Percentiles rank a stretch among this genome's conserved stretches.
phyloP scores from a whole-genome alignment of 1,140 invertebrate genomes.

The Trichonephila clavipes region DNA sequence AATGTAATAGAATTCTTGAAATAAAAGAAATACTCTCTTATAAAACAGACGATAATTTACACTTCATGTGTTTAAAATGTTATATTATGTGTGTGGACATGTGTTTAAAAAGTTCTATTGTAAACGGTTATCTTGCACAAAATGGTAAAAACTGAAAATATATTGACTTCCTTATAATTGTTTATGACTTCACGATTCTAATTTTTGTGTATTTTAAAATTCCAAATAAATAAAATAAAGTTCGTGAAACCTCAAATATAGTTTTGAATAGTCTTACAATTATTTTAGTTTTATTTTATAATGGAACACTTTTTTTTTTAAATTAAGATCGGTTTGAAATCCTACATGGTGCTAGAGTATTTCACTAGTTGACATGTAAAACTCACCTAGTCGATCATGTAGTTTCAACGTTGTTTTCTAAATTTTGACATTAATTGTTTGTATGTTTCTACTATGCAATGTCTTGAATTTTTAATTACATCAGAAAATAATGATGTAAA shows the following conservation, averaged over 20 bases:
- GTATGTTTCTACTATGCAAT: background rate
- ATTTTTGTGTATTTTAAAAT: background rate
- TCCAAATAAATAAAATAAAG: background rate
- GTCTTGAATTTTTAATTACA: background rate
- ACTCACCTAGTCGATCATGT: background rate
- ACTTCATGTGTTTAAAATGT: too few species aligned
- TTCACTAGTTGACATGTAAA: background rate
- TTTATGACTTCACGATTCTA: background rate
- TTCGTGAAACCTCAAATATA: background rate
- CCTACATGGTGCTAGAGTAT: conserved; percentile 3
- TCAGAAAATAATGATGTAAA: background rate
- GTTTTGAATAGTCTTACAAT: background rate
- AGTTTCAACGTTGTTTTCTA: background rate
- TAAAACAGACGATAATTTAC: too few species aligned
- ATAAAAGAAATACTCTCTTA: too few species aligned
- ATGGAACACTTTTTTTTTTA: background rate
- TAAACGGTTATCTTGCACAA: too few species aligned
- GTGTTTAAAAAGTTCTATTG: too few species aligned
- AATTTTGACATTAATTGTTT: background rate
- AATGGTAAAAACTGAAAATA: too few species aligned
- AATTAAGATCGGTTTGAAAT: background rate
- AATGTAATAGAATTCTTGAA: too few species aligned
- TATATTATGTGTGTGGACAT: too few species aligned
- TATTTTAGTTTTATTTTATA: background rate
- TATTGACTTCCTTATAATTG: background rate